Percentiles rank a stretch among this genome's conserved stretches.
phyloP scores from a whole-genome alignment of 2,888 invertebrate genomes.

The Tuberolachnus salignus region DNA sequence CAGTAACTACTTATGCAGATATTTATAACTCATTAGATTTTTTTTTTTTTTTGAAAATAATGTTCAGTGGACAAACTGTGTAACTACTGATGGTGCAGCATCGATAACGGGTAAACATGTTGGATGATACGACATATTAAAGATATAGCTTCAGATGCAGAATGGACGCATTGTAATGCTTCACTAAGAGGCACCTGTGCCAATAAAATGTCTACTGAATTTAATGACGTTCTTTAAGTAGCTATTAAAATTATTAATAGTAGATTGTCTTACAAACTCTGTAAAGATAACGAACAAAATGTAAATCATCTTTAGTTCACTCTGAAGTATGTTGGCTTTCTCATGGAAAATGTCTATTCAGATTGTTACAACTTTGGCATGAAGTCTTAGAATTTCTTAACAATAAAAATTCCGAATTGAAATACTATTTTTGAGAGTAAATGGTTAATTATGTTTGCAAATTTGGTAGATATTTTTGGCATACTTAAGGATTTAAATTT shows the following conservation, averaged over 20 bases:
- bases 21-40: neutral
- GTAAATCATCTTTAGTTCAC: neutral
- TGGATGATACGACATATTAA: neutral
- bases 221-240: neutral
- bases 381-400: neutral
- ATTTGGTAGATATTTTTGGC: no score
- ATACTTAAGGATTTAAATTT: no score
- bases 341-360: neutral
- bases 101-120: neutral
- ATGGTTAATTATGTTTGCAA: no score
- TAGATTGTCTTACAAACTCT: neutral
- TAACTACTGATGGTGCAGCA: neutral
- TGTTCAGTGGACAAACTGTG: neutral
- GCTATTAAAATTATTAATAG: neutral
- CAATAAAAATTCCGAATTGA: neutral
- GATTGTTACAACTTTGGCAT: neutral
- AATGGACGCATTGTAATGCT: neutral
- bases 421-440: no score
- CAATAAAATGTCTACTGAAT: neutral
- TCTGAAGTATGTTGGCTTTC: neutral
- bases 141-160: neutral
- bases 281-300: neutral
- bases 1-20: neutral
- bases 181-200: neutral
- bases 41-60: neutral